Percentiles rank a stretch among this genome's conserved stretches.
Evolutionary conservation across 92 coral and sea anemone genomes (phyloP).

Genomic region (Actinernus sp.): DNA sequence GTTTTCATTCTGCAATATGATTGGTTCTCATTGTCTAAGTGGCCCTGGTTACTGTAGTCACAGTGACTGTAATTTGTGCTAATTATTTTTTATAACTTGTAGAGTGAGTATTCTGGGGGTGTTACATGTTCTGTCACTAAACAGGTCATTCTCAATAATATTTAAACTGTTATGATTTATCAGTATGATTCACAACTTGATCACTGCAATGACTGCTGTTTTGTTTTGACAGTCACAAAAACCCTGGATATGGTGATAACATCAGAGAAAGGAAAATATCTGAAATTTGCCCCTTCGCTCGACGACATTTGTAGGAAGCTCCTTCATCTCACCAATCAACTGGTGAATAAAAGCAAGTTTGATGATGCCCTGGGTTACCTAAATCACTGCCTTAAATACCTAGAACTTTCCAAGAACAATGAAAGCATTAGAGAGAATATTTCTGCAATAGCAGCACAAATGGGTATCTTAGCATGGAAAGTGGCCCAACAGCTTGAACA

Average conservation of each 20-base stretch:
- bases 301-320: slow-evolving; percentile 77
- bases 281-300: slow-evolving; percentile 50
- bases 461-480: slow-evolving; percentile 66
- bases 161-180: not conserved
- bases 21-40: too few species aligned
- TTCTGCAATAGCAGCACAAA: slow-evolving; percentile 37
- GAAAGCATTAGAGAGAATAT: slow-evolving; percentile 32
- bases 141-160: too few species aligned
- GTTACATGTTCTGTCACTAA: too few species aligned
- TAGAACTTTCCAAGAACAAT: slow-evolving; percentile 55
- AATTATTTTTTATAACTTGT: too few species aligned
- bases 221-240: slow-evolving; percentile 39
- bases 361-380: slow-evolving; percentile 64
- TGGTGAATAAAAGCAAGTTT: slow-evolving; percentile 42
- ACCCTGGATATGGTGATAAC: slow-evolving; percentile 56
- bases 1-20: too few species aligned
- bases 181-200: too few species aligned
- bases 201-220: not conserved
- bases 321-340: slow-evolving; percentile 58
- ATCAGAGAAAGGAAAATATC: slow-evolving; percentile 57
- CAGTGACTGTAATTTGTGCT: too few species aligned
- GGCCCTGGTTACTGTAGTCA: too few species aligned
- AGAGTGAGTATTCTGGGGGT: too few species aligned
- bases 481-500: slow-evolving; percentile 71
- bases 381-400: slow-evolving; percentile 54